Evolutionary conservation across 2,797 vertebrate genomes (phyloP), one percentile per base, ranked within the genome.

Genomic region (Crenuchus spilurus): DNA sequence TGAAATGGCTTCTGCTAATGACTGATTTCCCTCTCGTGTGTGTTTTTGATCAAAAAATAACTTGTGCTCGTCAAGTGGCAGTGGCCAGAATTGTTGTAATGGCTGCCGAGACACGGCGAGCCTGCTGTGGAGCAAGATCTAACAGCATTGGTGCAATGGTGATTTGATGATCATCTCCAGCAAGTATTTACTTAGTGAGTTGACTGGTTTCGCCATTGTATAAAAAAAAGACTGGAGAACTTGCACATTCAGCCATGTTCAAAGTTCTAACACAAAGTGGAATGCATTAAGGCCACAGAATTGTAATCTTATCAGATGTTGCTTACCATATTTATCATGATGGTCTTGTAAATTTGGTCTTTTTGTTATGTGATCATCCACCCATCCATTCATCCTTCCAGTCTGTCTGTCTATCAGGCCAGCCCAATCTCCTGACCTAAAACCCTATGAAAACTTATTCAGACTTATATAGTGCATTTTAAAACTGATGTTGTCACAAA

Each of bases 41-140:
- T 54, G 80, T 87, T 90, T 75, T 87, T 87, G 84, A 89, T 92
- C 83, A 90, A 84, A 88, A 74, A 89, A 90, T 84, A 84, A 83
- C 83, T 85, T 62, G 37, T 30, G 55, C 80, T 87, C 68, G 65
- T 75, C 83, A 75, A 88, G 86, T 44, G 77, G 79, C 78, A 79
- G 83, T 20, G 68, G 74, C 78, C 83, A 80, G 75, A 88, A 87
- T 82, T 77, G 84, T 85, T 81, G 84, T 88, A 89, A 88, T 85
- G 84, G 87, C 76, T 77, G 80, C 75, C 64, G 74, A 66, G 76
- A 83, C 71, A 37, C 10, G 39, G 46, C 80, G 76, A 78, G 73
- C 46, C 72, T 75, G 51, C 75, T 82, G 13, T n/a, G 39, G 44
- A 77, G 61, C 16, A 5, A 67, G 61, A 75, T 52, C 55, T 75